Evolutionary conservation across 1,140 invertebrate species (phyloP).

Genomic region (Nasonia vitripennis): DNA sequence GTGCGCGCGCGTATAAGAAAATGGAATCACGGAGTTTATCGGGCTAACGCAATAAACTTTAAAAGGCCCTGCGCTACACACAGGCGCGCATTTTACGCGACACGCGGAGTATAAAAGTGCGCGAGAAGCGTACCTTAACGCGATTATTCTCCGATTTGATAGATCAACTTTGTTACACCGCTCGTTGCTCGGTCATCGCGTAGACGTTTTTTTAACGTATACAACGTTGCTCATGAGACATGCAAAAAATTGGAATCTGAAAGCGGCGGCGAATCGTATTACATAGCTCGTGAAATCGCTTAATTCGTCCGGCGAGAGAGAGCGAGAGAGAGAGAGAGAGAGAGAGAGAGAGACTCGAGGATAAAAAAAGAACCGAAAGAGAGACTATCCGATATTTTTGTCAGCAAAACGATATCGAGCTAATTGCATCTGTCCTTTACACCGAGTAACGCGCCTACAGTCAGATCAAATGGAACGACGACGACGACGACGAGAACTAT

Average conservation of each 20-base stretch:
- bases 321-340: constrained; percentile 34
- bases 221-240: no score
- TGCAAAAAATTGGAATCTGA: no score
- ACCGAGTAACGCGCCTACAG: constrained; percentile 54
- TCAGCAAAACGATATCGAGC: constrained; percentile 70
- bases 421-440: constrained; percentile 72
- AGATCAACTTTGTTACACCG: neutral
- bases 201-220: neutral
- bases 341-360: neutral
- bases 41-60: no score
- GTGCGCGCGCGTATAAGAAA: no score
- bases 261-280: no score
- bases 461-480: constrained; percentile 61
- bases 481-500: neutral
- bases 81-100: no score
- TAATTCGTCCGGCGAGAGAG: no score
- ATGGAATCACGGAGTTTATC: no score
- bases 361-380: constrained; percentile 15
- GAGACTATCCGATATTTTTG: constrained; percentile 69
- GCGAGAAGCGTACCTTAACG: neutral
- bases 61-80: no score
- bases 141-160: neutral
- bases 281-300: neutral
- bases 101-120: neutral
- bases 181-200: neutral